A percentile compares a stretch with the other conserved stretches of the same genome.
phyloP scores from a whole-genome alignment of 2,888 invertebrate genomes.

The Drosophila maculinotata region DNA sequence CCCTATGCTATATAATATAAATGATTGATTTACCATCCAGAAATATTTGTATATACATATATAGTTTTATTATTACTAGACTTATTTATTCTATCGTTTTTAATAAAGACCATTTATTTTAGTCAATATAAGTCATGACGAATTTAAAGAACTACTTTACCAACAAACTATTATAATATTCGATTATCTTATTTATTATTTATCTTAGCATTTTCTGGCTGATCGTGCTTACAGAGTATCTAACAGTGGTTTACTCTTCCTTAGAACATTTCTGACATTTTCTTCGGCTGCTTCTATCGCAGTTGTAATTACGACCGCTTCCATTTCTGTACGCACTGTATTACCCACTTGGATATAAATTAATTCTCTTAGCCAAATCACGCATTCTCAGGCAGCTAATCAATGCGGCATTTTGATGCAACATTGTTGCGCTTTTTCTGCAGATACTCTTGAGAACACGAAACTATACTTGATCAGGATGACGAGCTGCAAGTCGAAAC shows the following conservation, averaged over 20 bases:
- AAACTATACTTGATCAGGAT: neutral
- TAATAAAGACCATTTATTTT: too few relatives aligned
- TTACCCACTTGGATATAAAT: constrained; percentile 62
- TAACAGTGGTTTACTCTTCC: neutral
- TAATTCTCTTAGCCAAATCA: constrained; percentile 69
- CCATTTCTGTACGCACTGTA: constrained; percentile 53
- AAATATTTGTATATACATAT: too few relatives aligned
- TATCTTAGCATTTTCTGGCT: neutral
- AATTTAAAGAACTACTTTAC: too few relatives aligned
- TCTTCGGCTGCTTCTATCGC: constrained; percentile 46
- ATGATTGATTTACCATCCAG: too few relatives aligned
- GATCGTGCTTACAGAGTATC: constrained; percentile 1
- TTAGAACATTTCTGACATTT: constrained; percentile 14
- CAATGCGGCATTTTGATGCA: constrained; percentile 72
- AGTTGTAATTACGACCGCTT: constrained; percentile 31
- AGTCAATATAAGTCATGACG: too few relatives aligned
- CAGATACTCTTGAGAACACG: constrained; percentile 10
- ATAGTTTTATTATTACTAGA: too few relatives aligned
- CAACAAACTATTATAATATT: too few relatives aligned
- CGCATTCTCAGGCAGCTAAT: constrained; percentile 57
- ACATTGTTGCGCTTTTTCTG: constrained; percentile 48
- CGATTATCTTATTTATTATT: too few relatives aligned
- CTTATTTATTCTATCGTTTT: too few relatives aligned
- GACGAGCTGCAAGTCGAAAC: too few relatives aligned
- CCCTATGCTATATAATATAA: too few relatives aligned